phyloP scores from a whole-genome alignment of 2,888 invertebrate species.

The Acronicta aceris region DNA sequence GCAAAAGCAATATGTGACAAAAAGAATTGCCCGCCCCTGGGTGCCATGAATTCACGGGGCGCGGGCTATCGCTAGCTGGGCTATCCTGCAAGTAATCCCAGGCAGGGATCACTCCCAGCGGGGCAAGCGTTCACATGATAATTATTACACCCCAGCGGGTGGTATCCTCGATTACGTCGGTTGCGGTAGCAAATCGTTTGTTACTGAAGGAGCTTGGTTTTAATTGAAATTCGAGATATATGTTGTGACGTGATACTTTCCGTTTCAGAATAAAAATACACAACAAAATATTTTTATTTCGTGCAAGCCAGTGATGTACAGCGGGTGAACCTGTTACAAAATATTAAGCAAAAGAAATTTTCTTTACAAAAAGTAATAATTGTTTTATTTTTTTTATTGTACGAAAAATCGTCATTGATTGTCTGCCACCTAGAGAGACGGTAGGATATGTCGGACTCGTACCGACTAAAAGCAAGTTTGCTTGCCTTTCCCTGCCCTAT shows the following conservation, averaged over 20 bases:
- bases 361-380: no score
- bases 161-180: slow-evolving; percentile 60
- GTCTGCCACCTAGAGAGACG: no score
- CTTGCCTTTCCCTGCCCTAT: no score
- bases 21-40: slow-evolving; percentile 53
- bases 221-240: slow-evolving; percentile 46
- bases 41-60: slow-evolving; percentile 60
- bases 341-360: no score
- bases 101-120: slow-evolving; percentile 58
- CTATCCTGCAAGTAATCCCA: slow-evolving; percentile 68
- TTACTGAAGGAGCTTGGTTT: slow-evolving; percentile 43
- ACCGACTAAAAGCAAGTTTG: no score
- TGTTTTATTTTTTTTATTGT: no score
- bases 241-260: slow-evolving; percentile 3
- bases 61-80: slow-evolving; percentile 58
- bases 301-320: no score
- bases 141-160: slow-evolving; percentile 65
- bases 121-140: slow-evolving; percentile 67
- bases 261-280: not conserved
- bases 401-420: no score
- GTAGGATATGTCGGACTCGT: no score
- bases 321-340: no score
- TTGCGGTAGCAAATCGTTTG: slow-evolving; percentile 57
- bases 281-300: no score
- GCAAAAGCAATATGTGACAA: slow-evolving; percentile 52